Base-by-base conservation (phyloP, 1,140 invertebrate species). In the Ceratoteleas bidentatus region DNA sequence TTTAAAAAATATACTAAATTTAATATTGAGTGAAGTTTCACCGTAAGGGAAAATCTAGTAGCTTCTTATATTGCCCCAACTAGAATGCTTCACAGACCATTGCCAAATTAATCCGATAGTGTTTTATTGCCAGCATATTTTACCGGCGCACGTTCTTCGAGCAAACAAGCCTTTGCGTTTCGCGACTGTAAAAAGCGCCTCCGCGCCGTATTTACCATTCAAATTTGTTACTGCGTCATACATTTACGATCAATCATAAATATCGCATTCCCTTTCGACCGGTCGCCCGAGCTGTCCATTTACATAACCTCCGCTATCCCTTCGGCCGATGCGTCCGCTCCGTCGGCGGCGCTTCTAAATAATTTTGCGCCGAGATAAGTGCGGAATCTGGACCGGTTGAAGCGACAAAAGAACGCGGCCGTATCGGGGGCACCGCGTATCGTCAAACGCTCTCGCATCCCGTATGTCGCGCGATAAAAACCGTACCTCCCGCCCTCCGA, bases 311-410 rank as follows among this genome's bases (percentile, higher is more conserved):
- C 34, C 50, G 13, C 10, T 52, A 43, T 53, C 33, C 32, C 38
- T 49, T 49, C 40, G 36, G 40, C 13, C 53, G 40, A 47, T 53
- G 11, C 24, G 53, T 57, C 43, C n/a, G n/a, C 16, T 65, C 60
- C 65, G 34, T 45, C 53, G 57, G 40, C n/a, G 34, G 10, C 13
- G 13, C 36, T 74, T 49, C 11, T 60, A 68, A 76, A 76, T 61
- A 68, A 68, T 68, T 68, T 52, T 61, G 14, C 45, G 13, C 11
- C 34, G 9, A 56, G 64, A 69, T 76, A 68, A 62, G 57, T 45
- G 56, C 33, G 38, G 69, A 76, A 68, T 76, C 57, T 76, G 33
- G 57, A 61, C 73, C n/a, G 57, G 56, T 69, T 49, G 50, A 65
- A 68, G 13, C 43, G 50, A 76, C 73, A 76, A 76, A 76, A 62